Conservation (phyloP, 2,113 vertebrate species). For the Leptosomus discolor region DNA sequence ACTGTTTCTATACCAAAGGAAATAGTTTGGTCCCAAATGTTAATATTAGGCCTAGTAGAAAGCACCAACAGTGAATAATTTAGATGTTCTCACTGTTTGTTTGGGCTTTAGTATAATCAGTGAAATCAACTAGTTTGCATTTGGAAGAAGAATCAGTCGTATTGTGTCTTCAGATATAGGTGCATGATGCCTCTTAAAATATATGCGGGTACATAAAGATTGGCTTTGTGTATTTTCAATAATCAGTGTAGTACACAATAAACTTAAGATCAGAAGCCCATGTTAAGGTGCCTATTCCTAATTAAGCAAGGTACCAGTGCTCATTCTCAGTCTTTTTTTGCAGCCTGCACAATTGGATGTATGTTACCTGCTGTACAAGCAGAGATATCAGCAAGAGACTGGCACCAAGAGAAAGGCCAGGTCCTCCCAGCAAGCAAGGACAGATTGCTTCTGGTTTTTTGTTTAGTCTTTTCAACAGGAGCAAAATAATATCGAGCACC, state of each 20-base stretch:
- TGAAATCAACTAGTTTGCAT: not conserved
- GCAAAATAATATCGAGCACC: not conserved
- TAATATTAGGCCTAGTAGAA: not conserved
- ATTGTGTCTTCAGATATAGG: not conserved
- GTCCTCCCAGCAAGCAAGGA: not conserved
- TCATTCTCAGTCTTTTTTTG: not conserved
- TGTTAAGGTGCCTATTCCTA: not conserved
- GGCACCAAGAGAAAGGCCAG: not conserved
- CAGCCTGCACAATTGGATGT: not conserved
- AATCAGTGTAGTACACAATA: not conserved
- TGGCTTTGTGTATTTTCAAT: not conserved
- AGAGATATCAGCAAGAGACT: not conserved
- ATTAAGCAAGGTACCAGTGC: not conserved
- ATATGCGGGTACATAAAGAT: not conserved
- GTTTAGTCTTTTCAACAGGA: not conserved
- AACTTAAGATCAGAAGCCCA: not conserved
- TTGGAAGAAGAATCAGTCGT: not conserved
- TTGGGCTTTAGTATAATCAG: not conserved
- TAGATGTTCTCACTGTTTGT: not conserved
- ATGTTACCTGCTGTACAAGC: not conserved
- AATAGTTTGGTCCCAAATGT: not conserved
- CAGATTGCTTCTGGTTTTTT: not conserved
- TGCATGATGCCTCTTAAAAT: not conserved
- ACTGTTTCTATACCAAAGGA: not conserved
- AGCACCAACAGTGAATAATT: not conserved